A percentile compares a stretch with the other conserved stretches of the same genome.
These are phyloP conservation scores for Diabrotica balteata DNA, from an alignment of 2,888 invertebrate species.

Conservation along the genomic window DNA sequence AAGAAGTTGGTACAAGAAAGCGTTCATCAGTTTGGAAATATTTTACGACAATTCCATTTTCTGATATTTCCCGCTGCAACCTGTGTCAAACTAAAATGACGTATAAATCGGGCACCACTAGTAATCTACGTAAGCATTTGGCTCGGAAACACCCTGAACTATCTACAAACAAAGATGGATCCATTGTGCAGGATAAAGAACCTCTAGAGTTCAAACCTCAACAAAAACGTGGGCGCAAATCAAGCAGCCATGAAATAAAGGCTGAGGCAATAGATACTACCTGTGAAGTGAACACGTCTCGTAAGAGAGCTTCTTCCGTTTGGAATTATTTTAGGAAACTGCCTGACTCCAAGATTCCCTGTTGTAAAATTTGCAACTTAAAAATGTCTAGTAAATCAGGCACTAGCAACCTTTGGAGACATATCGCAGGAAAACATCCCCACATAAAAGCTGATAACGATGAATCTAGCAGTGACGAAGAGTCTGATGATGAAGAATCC, in stretches of 20 bases:
- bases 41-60: conserved; percentile 2
- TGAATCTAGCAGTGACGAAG: neutral
- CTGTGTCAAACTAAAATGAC: conserved; percentile 6
- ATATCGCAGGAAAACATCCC: conserved; percentile 12
- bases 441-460: conserved; percentile 3
- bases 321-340: too few species aligned
- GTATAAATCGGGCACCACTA: conserved; percentile 6
- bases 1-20: too few species aligned
- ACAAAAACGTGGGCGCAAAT: too few species aligned
- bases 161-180: too few species aligned
- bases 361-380: conserved; percentile 10
- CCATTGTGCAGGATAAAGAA: too few species aligned
- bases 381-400: conserved; percentile 11
- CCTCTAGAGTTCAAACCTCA: too few species aligned
- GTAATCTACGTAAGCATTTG: conserved; percentile 12
- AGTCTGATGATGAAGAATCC: too few species aligned
- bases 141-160: conserved; percentile 11
- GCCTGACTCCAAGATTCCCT: neutral
- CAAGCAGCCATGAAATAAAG: too few species aligned
- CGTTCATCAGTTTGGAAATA: neutral
- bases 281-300: too few species aligned
- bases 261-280: too few species aligned
- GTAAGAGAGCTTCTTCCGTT: too few species aligned
- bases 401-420: conserved; percentile 11
- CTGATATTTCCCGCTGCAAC: conserved; percentile 6